These are phyloP conservation scores for Echeneis naucrates DNA, from an alignment of 2,797 vertebrate genomes.

Conservation along the genomic window DNA sequence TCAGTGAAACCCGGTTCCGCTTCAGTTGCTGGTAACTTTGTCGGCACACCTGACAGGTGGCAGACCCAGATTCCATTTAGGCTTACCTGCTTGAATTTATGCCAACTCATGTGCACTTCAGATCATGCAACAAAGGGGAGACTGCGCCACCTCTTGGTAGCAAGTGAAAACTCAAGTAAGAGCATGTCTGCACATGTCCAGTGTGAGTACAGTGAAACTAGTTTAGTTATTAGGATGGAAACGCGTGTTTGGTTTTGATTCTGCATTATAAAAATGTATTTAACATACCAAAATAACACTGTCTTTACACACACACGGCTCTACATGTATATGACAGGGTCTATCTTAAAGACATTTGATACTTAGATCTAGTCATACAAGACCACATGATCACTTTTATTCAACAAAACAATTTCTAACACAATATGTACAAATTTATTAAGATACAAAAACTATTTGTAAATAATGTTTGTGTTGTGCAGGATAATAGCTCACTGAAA, in stretches of 20 bases:
- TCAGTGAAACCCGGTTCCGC: not conserved
- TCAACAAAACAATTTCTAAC: slow-evolving; percentile 39
- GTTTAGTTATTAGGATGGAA: not conserved
- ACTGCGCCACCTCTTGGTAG: slow-evolving; percentile 42
- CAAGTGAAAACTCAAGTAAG: not conserved
- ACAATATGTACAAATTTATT: slow-evolving; percentile 55
- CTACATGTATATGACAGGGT: too few relatives aligned
- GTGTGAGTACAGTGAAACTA: not conserved
- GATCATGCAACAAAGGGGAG: not conserved
- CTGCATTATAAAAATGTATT: not conserved
- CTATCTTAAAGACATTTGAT: too few relatives aligned
- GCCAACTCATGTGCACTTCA: not conserved
- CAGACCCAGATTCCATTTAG: not conserved
- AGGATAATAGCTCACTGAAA: slow-evolving; percentile 23
- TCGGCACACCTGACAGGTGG: not conserved
- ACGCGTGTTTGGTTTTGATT: not conserved
- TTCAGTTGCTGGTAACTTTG: not conserved
- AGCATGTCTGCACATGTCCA: slow-evolving; percentile 36
- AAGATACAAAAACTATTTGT: slow-evolving; percentile 41
- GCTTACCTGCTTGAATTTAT: not conserved
- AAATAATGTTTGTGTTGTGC: slow-evolving; percentile 4
- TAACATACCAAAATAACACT: not conserved
- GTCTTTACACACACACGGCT: not conserved
- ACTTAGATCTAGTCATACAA: not conserved
- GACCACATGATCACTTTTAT: slow-evolving; percentile 56